Percentiles rank a stretch among this genome's conserved stretches.
Evolutionary conservation across 92 coral and sea anemone genomes (phyloP).

Genomic region (Actinostola sp.): DNA sequence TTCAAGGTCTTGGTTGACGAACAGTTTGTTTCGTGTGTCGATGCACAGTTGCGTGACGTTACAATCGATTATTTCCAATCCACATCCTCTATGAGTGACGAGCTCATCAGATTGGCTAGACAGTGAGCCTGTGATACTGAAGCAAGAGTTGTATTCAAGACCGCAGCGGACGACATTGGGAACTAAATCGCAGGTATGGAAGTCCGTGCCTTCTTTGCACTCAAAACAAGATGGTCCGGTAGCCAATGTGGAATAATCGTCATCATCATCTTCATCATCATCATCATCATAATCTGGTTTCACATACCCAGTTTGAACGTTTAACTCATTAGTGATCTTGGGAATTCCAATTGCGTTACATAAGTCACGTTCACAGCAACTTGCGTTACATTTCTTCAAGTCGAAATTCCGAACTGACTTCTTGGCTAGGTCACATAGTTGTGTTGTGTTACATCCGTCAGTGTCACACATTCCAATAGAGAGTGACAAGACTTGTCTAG

Average conservation of each 20-base stretch:
- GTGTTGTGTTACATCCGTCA: conserved; percentile 28
- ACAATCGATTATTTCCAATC: conserved; percentile 14
- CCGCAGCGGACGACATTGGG: not conserved
- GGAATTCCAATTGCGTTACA: conserved; percentile 33
- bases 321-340: not conserved
- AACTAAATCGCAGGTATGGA: not conserved
- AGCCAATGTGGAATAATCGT: not conserved
- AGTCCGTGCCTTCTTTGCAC: conserved; percentile 15
- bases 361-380: conserved; percentile 33
- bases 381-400: conserved; percentile 27
- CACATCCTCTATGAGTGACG: conserved; percentile 28
- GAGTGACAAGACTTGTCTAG: conserved; percentile 16
- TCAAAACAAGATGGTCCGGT: conserved; percentile 4
- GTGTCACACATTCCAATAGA: conserved; percentile 31
- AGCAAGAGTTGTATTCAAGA: conserved; percentile 6
- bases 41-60: conserved; percentile 21
- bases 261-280: not conserved
- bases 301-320: not conserved
- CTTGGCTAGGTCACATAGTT: conserved; percentile 4
- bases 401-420: not conserved
- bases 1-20: conserved; percentile 1
- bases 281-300: too few species aligned
- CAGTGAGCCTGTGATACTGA: conserved; percentile 21
- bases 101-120: not conserved
- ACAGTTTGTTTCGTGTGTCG: conserved; percentile 16